phyloP scores from a whole-genome alignment of 2,113 vertebrate species.

The Lophotis ruficrista region DNA sequence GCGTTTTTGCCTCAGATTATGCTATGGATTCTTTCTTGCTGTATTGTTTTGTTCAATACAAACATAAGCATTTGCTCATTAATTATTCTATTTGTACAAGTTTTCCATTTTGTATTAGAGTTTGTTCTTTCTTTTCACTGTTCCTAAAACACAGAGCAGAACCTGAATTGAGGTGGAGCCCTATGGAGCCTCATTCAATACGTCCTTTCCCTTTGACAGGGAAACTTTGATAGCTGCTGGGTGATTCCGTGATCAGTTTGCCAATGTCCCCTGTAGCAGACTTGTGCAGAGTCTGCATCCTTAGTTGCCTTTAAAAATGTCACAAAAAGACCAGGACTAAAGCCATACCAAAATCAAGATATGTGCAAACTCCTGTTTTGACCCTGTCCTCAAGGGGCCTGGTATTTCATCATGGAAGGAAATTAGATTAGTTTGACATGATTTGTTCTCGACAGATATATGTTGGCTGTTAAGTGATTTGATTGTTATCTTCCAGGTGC shows the following conservation, averaged over 20 bases:
- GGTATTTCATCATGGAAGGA: neutral
- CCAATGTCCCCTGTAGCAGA: neutral
- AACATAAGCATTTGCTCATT: neutral
- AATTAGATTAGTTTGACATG: neutral
- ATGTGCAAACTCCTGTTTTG: neutral
- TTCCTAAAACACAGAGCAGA: neutral
- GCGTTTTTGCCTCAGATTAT: neutral
- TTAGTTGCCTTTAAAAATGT: neutral
- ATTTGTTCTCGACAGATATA: neutral
- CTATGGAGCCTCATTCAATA: neutral
- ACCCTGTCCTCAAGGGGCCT: neutral
- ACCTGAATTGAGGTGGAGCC: neutral
- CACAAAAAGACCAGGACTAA: neutral
- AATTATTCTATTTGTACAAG: neutral
- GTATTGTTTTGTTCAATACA: neutral
- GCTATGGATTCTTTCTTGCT: neutral
- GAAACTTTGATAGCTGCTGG: neutral
- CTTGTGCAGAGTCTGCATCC: neutral
- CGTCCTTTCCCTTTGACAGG: neutral
- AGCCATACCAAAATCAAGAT: neutral
- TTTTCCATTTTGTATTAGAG: neutral
- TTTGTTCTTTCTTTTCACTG: neutral
- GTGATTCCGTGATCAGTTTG: neutral
- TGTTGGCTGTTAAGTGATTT: neutral
- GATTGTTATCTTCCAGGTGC: conserved; percentile 12